Conservation (phyloP, 2,797 vertebrate genomes). For the Trichosurus vulpecula region DNA sequence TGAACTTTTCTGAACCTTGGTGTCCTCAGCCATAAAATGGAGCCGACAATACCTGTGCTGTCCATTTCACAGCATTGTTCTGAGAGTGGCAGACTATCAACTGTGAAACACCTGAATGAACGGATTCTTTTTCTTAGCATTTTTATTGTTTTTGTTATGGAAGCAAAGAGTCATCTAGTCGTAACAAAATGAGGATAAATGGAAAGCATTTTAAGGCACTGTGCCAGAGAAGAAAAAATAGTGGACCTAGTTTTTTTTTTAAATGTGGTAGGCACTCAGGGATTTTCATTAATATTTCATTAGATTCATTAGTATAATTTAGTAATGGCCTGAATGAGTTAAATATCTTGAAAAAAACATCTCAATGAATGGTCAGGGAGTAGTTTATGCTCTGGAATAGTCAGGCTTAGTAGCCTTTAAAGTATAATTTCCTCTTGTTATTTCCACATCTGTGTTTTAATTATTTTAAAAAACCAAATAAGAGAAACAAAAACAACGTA, state of each 20-base stretch:
- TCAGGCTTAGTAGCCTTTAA: conserved; percentile 55
- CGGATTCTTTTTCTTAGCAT: background rate
- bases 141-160: background rate
- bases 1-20: background rate
- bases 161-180: background rate
- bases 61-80: background rate
- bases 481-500: conserved; percentile 33
- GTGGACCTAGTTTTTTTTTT: background rate
- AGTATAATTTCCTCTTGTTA: conserved; percentile 33
- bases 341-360: conserved; percentile 54
- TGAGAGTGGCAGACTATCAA: background rate
- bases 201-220: background rate
- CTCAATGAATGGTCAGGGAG: conserved; percentile 20
- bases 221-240: background rate
- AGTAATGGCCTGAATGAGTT: conserved; percentile 53
- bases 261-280: background rate
- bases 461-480: conserved; percentile 43
- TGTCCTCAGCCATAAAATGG: background rate
- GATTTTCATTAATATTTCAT: background rate
- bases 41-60: background rate
- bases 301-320: conserved; percentile 8
- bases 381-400: conserved; percentile 41
- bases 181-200: background rate
- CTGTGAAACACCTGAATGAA: background rate
- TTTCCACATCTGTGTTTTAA: conserved; percentile 59